Evolutionary conservation across 1,140 invertebrate species (phyloP), one percentile per base, ranked within the genome.

Genomic region (Phymorhynchus buccinoides): DNA sequence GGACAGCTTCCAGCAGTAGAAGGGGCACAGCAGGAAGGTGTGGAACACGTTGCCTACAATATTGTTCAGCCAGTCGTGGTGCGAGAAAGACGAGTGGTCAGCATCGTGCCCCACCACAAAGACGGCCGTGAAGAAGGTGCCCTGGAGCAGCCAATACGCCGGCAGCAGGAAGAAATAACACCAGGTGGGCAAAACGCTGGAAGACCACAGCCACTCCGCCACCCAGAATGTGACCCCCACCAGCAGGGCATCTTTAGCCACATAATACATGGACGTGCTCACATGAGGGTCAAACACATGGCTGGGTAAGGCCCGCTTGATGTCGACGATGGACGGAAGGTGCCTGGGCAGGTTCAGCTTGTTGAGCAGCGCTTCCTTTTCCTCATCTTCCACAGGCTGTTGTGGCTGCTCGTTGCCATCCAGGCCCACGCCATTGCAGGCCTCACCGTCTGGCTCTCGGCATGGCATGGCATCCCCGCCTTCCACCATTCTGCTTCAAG

Each of bases 81-180:
- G 87, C 3, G 93, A 94, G 88, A 94, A 94, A 1, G 93, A 93
- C 42, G 91, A 91, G 83, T 94, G 93, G 3, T 93, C 93, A 86
- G 93, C 94, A 86, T 94, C 93, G 81, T 94, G 93, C 27, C 93
- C 93, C 35, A 94, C 84, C n/a, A 92, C 91, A 85, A 94, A 94
- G 14, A 94, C 39, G 18, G 92, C 91, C 12, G 91, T 93, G 80
- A 91, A 91, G 78, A 93, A 88, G 39, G 93, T 93, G 56, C 93
- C 93, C 86, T 93, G 91, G 3, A 94, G 41, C 14, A 88, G 87
- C 89, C 89, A 90, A 86, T 89, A 91, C 16, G 89, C 18, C 14
- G 89, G 90, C 44, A 87, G 84, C n/a, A 87, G 80, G 14, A 86
- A 1, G 22, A 78, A 41, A 62, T 87, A 73, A 16, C 77, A n/a